phyloP scores from a whole-genome alignment of 2,113 vertebrate species.

The Sitta europaea region DNA sequence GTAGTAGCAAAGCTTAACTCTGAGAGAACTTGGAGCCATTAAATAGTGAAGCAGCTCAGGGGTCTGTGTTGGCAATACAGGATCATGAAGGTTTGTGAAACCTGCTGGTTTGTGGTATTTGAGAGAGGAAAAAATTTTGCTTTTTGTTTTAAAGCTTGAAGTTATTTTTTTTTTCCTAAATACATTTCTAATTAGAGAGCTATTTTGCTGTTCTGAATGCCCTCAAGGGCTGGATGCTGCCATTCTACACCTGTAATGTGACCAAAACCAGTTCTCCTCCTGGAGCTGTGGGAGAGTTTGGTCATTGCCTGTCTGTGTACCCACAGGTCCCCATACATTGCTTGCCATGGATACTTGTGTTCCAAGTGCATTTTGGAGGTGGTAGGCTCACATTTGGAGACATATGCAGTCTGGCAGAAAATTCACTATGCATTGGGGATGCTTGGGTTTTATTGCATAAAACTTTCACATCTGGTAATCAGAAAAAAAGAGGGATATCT shows the following conservation, averaged over 20 bases:
- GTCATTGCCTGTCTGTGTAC: rapidly evolving
- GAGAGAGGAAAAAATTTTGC: neutral
- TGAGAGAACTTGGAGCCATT: neutral
- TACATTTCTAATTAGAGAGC: neutral
- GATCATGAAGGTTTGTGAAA: neutral
- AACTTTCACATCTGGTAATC: neutral
- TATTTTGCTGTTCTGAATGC: neutral
- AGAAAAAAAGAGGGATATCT: neutral
- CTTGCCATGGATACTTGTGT: neutral
- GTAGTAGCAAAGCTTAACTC: neutral
- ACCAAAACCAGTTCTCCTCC: neutral
- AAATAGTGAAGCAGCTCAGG: neutral
- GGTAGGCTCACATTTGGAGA: neutral
- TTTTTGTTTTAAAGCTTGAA: neutral
- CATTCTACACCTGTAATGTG: neutral
- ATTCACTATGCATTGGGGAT: neutral
- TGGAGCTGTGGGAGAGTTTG: neutral
- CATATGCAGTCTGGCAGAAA: neutral
- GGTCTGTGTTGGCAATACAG: neutral
- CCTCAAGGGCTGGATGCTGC: neutral
- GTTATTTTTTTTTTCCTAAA: neutral
- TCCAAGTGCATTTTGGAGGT: neutral
- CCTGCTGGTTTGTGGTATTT: neutral
- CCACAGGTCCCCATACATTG: neutral
- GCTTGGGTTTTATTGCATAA: neutral